phyloP scores from a whole-genome alignment of 2,888 invertebrate species.

The Rhorus exstirpatorius region DNA sequence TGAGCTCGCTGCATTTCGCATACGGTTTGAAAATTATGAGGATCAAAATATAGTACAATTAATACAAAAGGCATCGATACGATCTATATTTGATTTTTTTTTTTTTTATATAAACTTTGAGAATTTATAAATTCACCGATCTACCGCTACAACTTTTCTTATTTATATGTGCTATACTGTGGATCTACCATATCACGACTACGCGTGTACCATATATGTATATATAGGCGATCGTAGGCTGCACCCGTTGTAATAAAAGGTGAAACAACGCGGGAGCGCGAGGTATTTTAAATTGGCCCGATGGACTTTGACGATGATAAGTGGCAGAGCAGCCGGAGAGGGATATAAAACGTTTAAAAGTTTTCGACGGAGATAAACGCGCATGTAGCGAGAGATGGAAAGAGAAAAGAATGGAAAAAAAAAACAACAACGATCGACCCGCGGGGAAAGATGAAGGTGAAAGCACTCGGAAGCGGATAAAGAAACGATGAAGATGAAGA shows the following conservation, averaged over 20 bases:
- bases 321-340: slow-evolving; percentile 68
- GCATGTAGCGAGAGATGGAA: neutral
- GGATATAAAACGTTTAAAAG: slow-evolving; percentile 52
- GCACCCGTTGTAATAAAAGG: slow-evolving; percentile 24
- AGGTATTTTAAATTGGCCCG: slow-evolving; percentile 75
- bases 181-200: too few species aligned
- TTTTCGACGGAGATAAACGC: slow-evolving; percentile 53
- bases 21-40: too few species aligned
- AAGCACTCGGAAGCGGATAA: slow-evolving; percentile 72
- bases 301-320: slow-evolving; percentile 78
- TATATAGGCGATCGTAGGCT: neutral
- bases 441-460: slow-evolving; percentile 53
- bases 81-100: too few species aligned
- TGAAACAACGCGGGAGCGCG: slow-evolving; percentile 60
- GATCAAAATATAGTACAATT: too few species aligned
- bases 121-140: too few species aligned
- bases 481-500: slow-evolving; percentile 61
- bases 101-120: too few species aligned
- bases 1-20: too few species aligned
- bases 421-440: too few species aligned
- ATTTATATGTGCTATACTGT: too few species aligned
- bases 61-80: too few species aligned
- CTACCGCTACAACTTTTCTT: too few species aligned
- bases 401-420: slow-evolving; percentile 18
- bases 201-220: neutral